Evolutionary conservation across 1,140 invertebrate species (phyloP), one percentile per base, ranked within the genome.

Genomic region (Cyclina sinensis): DNA sequence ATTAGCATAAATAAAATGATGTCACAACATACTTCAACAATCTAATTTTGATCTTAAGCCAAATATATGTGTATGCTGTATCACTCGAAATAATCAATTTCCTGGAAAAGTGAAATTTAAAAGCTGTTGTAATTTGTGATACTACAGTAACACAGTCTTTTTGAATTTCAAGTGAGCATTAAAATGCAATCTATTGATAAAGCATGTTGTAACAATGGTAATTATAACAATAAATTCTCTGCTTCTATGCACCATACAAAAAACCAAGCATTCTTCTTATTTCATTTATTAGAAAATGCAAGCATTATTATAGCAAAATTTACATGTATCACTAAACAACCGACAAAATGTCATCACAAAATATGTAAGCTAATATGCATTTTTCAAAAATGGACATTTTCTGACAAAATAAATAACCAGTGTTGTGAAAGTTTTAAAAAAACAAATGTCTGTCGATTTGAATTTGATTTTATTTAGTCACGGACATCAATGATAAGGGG

Each of bases 401-500:
- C 65, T 18, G 11, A 30, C n/a, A 14, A 30, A 21, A 35, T 70
- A n/a, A 37, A 37, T 70, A 70, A 70, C 65, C 65, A 70, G 65
- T 70, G 30, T 48, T 30, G n/a, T 48, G 18, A 43, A 68, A 48
- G 24, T 21, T 21, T 70, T 57, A 46, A 37, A 30, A 54, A 54
- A 30, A 76, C 48, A 65, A 39, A 27, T 79, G 35, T 81, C 24
- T n/a, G n/a, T 39, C 9, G 21, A 84, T 48, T 78, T 62, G 16
- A 37, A 59, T 82, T 27, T 35, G 30, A 54, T 57, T 21, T 11
- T 68, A 84, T 76, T 79, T 76, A 90, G 37, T 88, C 89, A 27
- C 59, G 65, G 21, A 85, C 89, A n/a, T 92, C 89, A 24, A 92
- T 89, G 51, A 95, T 94, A 43, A 95, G 85, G 30, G 95, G 95